phyloP scores from a whole-genome alignment of 2,797 vertebrate genomes.

The Pipistrellus nathusii region DNA sequence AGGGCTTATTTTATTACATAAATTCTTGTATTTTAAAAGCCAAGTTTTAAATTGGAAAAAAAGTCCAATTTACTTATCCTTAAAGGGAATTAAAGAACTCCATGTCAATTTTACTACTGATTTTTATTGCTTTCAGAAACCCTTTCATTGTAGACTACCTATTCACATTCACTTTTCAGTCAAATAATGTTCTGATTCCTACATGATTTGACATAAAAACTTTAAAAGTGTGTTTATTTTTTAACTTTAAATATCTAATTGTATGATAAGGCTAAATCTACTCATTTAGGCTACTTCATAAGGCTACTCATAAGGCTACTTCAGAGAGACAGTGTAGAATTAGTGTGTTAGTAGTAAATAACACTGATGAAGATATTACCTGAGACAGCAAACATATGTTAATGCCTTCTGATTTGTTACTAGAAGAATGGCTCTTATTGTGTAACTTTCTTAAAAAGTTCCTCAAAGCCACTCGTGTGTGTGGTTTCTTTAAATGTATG shows the following conservation, averaged over 20 bases:
- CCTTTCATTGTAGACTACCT: not conserved
- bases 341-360: constrained; percentile 16
- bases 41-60: constrained; percentile 37
- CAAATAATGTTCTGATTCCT: not conserved
- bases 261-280: not conserved
- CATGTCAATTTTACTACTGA: constrained; percentile 8
- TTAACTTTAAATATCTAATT: not conserved
- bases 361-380: not conserved
- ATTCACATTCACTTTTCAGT: constrained; percentile 24
- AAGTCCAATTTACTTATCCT: not conserved
- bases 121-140: constrained; percentile 31
- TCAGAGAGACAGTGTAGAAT: constrained; percentile 10
- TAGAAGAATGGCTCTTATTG: constrained; percentile 22
- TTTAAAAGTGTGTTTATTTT: constrained; percentile 33
- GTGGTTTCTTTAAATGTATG: constrained; percentile 30
- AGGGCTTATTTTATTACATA: constrained; percentile 32
- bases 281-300: too few species aligned
- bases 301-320: too few species aligned
- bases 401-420: constrained; percentile 10
- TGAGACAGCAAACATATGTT: not conserved
- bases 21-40: constrained; percentile 36
- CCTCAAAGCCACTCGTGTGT: not conserved
- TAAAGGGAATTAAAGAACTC: not conserved
- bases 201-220: not conserved
- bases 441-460: constrained; percentile 45